Base-by-base conservation (phyloP, 2,888 invertebrate genomes). In the Drosophila peninsularis region DNA sequence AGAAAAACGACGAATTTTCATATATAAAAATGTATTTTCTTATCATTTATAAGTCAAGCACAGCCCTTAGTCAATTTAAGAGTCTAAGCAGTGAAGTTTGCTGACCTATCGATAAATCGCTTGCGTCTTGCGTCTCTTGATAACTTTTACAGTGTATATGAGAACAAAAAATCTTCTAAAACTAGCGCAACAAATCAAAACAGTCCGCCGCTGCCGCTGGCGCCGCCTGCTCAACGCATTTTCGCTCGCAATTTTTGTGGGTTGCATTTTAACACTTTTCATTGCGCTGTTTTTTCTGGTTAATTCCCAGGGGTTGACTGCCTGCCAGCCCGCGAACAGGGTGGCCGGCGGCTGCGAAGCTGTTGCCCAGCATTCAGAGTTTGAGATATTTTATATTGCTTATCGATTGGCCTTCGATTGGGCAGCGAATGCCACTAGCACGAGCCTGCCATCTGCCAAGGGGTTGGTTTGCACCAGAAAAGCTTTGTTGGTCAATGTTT, bases 371-470 rank as follows among this genome's bases (percentile, higher is more conserved):
- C 34, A 50, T 36, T 34, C 30, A 13, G 47, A 17, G 50, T 36
- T 21, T n/a, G 24, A 24, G 10, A 17, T 47, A 47, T 37, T 37
- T 52, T 37, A 37, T 82, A 87, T 80, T 83, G 82, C 75, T 79
- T 87, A 83, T 83, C 88, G 83, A 83, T 83, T 87, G 88, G 58
- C 65, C 66, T 87, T 84, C 88, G 85, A 87, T 84, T 87, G 82
- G 75, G 36, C 63, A 44, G 58, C 45, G 62, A 63, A 61, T 62
- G 62, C 61, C 82, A 66, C 70, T 74, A 67, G 30, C 27, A n/a
- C n/a, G n/a, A n/a, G 14, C 5, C 45, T 27, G n/a, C 27, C 71
- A 62, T 61, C 75, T 71, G 81, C n/a, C 34, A 41, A 5, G 30
- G 74, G 75, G 75, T 75, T 75, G 74, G 17, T 75, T 60, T 72